phyloP scores from a whole-genome alignment of 2,888 invertebrate genomes.

The Melanophora roralis region DNA sequence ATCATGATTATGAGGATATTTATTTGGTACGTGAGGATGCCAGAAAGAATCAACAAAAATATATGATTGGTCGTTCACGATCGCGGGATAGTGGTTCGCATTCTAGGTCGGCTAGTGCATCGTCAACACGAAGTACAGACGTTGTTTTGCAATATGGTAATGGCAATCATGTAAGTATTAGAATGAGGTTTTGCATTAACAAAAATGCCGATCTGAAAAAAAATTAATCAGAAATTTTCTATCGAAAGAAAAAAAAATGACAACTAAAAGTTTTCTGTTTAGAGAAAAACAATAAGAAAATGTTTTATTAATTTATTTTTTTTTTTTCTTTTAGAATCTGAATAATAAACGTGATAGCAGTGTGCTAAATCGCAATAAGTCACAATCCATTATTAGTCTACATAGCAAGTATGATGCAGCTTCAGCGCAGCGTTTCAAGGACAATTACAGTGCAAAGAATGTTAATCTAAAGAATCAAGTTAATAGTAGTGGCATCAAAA shows the following conservation, averaged over 20 bases:
- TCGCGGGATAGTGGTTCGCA: conserved; percentile 86
- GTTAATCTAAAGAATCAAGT: conserved; percentile 74
- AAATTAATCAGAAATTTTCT: too few species aligned
- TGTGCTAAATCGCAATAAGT: conserved; percentile 74
- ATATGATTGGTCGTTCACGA: conserved; percentile 78
- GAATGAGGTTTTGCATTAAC: too few species aligned
- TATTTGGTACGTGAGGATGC: conserved; percentile 84
- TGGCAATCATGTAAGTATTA: conserved; percentile 73
- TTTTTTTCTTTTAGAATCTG: conserved; percentile 68
- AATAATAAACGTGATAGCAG: conserved; percentile 73
- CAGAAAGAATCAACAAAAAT: conserved; percentile 72
- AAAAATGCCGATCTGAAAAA: too few species aligned
- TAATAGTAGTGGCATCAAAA: conserved; percentile 72
- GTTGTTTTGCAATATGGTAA: conserved; percentile 76
- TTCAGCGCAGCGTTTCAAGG: conserved; percentile 70
- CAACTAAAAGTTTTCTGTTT: too few species aligned
- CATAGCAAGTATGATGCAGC: conserved; percentile 73
- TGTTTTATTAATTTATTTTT: too few species aligned
- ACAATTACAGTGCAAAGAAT: conserved; percentile 69
- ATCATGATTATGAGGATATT: conserved; percentile 90
- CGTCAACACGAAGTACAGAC: conserved; percentile 78
- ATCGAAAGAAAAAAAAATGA: too few species aligned
- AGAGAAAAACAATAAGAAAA: background rate
- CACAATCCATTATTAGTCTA: conserved; percentile 74
- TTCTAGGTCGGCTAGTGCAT: conserved; percentile 83